Percentiles rank a stretch among this genome's conserved stretches.
phyloP scores from a whole-genome alignment of 2,888 invertebrate species.

The Trichacis sp. region DNA sequence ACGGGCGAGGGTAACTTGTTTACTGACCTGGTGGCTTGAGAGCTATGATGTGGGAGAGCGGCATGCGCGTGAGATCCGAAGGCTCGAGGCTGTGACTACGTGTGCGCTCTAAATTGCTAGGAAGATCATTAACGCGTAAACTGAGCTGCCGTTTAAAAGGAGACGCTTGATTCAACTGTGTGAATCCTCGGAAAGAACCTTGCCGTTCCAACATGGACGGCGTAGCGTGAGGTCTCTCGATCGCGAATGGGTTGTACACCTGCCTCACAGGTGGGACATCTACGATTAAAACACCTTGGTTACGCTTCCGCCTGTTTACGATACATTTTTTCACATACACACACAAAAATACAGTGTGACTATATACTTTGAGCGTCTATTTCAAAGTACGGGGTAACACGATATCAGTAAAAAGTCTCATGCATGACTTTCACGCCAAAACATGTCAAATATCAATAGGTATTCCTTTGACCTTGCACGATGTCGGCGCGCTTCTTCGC shows the following conservation, averaged over 20 bases:
- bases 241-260: constrained; percentile 90
- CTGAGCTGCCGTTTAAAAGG: constrained; percentile 97
- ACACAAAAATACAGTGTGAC: no score
- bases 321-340: no score
- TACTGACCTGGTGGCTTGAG: constrained; percentile 68
- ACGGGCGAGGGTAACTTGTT: background rate
- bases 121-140: constrained; percentile 92
- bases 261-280: constrained; percentile 72
- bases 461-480: no score
- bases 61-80: constrained; percentile 65
- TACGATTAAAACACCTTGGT: constrained; percentile 28
- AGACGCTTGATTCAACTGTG: constrained; percentile 84
- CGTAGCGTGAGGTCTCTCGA: constrained; percentile 96
- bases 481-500: no score
- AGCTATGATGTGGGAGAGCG: constrained; percentile 64
- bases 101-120: constrained; percentile 90
- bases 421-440: no score
- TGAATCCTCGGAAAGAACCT: constrained; percentile 93
- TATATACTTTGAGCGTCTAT: no score
- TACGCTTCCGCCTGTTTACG: no score
- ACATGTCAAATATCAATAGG: no score
- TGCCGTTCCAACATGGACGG: constrained; percentile 94
- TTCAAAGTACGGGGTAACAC: no score
- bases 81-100: constrained; percentile 70
- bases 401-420: no score